phyloP scores from a whole-genome alignment of 2,888 invertebrate genomes.

The Ecliptopera silaceata region DNA sequence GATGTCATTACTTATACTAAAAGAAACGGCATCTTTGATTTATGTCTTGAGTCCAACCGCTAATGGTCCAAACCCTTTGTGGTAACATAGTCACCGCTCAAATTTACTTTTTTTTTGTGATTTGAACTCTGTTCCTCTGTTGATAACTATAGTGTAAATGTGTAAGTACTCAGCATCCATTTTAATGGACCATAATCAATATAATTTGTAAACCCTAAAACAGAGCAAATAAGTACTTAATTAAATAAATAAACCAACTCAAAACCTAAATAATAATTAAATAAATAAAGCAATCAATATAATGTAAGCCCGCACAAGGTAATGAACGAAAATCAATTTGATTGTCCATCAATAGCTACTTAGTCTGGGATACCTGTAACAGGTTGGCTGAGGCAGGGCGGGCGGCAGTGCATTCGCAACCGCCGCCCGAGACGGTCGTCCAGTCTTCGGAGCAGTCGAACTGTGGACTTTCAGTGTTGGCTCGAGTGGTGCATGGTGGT shows the following conservation, averaged over 20 bases:
- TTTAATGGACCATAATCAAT: no score
- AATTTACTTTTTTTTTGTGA: no score
- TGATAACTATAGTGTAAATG: no score
- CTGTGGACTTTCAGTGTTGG: constrained; percentile 47
- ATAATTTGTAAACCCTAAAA: no score
- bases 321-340: constrained; percentile 67
- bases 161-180: no score
- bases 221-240: no score
- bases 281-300: neutral
- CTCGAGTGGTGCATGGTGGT: constrained; percentile 51
- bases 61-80: no score
- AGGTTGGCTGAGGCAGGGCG: constrained; percentile 65
- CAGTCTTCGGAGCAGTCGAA: constrained; percentile 42
- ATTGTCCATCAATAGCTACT: constrained; percentile 80
- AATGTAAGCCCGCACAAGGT: constrained; percentile 3
- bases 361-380: constrained; percentile 70
- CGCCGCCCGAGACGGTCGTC: constrained; percentile 58
- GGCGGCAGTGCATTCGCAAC: constrained; percentile 71
- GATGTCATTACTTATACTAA: no score
- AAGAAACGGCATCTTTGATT: no score
- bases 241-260: neutral
- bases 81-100: no score
- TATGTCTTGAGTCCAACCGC: no score
- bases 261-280: neutral
- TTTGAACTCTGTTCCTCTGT: no score